Conservation (phyloP, 2,888 invertebrate species). For the Balanococcus diminutus region DNA sequence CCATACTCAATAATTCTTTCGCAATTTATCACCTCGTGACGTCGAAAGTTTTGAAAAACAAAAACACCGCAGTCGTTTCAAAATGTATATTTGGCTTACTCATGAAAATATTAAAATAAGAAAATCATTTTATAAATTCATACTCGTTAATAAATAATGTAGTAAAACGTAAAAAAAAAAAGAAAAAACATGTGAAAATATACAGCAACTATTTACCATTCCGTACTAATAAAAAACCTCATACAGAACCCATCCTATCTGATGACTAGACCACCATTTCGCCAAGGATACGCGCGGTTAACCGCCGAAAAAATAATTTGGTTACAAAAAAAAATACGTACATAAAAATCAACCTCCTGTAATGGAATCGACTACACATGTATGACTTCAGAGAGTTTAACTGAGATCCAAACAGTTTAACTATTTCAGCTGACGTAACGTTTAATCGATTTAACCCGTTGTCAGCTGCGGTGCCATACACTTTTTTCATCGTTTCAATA, state of each 20-base stretch:
- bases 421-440: background rate
- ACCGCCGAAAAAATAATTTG: background rate
- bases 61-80: background rate
- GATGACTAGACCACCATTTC: constrained; percentile 34
- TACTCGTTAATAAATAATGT: background rate
- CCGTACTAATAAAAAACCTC: constrained; percentile 3
- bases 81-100: constrained; percentile 1
- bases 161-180: constrained; percentile 35
- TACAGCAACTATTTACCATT: constrained; percentile 12
- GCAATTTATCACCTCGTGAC: background rate
- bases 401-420: constrained; percentile 30
- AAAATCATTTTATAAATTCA: constrained; percentile 11
- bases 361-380: background rate
- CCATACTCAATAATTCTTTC: background rate
- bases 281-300: background rate
- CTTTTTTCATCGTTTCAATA: background rate
- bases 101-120: constrained; percentile 19
- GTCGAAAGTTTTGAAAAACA: background rate
- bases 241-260: constrained; percentile 27
- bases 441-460: background rate
- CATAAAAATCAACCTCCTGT: constrained; percentile 14
- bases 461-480: background rate
- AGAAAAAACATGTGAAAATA: background rate
- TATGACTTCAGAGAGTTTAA: constrained; percentile 29
- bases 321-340: background rate